These are phyloP conservation scores for Aulostomus chinensis DNA, from an alignment of 2,797 vertebrate genomes.

Conservation along the genomic window DNA sequence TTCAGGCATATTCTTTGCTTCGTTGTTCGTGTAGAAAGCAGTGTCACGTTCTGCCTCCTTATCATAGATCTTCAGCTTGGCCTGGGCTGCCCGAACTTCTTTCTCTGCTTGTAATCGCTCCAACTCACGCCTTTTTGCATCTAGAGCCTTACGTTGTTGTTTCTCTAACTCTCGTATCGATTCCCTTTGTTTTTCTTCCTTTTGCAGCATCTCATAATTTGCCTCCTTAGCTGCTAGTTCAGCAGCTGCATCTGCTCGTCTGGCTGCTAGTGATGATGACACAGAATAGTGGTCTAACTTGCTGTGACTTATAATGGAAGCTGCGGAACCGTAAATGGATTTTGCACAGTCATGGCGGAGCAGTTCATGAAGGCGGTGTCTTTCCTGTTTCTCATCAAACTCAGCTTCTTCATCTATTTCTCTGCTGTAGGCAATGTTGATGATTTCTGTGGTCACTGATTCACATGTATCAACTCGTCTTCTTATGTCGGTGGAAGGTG, in stretches of 20 bases:
- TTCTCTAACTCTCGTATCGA: slow-evolving; percentile 24
- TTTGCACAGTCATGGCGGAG: slow-evolving; percentile 6
- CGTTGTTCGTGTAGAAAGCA: too few relatives aligned
- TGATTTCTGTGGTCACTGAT: slow-evolving; percentile 30
- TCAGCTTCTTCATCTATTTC: slow-evolving; percentile 9
- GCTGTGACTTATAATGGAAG: neutral
- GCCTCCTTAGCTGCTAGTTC: slow-evolving; percentile 30
- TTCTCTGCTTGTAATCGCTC: too few relatives aligned
- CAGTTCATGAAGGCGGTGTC: slow-evolving; percentile 3
- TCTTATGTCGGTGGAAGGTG: slow-evolving; percentile 25
- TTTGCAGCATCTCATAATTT: slow-evolving; percentile 16
- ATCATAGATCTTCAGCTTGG: too few relatives aligned
- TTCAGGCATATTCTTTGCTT: too few relatives aligned
- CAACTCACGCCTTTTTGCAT: too few relatives aligned
- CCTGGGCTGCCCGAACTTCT: too few relatives aligned
- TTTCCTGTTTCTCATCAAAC: neutral
- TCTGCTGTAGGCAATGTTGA: slow-evolving; percentile 20
- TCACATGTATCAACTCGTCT: slow-evolving; percentile 22
- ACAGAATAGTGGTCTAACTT: neutral
- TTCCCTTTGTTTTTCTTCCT: slow-evolving; percentile 30
- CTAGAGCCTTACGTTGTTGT: too few relatives aligned
- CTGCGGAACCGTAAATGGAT: slow-evolving; percentile 23
- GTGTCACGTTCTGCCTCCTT: too few relatives aligned
- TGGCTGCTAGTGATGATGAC: neutral
- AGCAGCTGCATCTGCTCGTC: slow-evolving; percentile 26